phyloP scores from a whole-genome alignment of 2,888 invertebrate species.

The Girardia tigrina region DNA sequence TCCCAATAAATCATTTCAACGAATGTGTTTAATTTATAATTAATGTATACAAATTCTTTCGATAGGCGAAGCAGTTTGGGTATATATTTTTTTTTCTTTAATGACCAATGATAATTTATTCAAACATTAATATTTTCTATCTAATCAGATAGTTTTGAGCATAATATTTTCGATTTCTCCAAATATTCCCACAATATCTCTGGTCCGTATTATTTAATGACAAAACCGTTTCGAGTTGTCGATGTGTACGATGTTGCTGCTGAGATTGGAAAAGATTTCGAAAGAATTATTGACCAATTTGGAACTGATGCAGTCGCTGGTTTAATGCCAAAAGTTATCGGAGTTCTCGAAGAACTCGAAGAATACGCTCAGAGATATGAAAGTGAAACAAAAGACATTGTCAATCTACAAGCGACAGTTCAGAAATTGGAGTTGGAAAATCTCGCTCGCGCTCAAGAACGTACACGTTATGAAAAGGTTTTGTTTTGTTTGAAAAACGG shows the following conservation, averaged over 20 bases:
- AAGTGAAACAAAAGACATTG: conserved; percentile 65
- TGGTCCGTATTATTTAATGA: conserved; percentile 12
- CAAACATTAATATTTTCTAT: neutral
- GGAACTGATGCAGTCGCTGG: conserved; percentile 77
- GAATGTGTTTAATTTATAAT: neutral
- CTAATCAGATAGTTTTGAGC: neutral
- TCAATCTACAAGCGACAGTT: conserved; percentile 70
- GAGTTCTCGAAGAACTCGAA: conserved; percentile 71
- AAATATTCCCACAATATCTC: neutral
- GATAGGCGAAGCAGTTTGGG: conserved; percentile 11
- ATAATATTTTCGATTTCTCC: conserved; percentile 6
- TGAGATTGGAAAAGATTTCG: conserved; percentile 92
- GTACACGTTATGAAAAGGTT: conserved; percentile 68
- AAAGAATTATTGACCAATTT: conserved; percentile 76
- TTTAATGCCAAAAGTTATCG: conserved; percentile 86
- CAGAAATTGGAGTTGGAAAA: conserved; percentile 82
- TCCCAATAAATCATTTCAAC: neutral
- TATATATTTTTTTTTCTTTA: neutral
- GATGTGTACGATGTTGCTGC: conserved; percentile 95
- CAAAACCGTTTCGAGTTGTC: conserved; percentile 54
- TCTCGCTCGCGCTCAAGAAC: conserved; percentile 76
- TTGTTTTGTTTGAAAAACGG: too few relatives aligned
- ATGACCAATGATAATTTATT: neutral
- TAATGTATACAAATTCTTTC: conserved; percentile 19
- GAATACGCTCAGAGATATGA: conserved; percentile 57